These are phyloP conservation scores for Mycetomoellerius zeteki DNA, from an alignment of 1,140 invertebrate genomes.

Conservation along the genomic window DNA sequence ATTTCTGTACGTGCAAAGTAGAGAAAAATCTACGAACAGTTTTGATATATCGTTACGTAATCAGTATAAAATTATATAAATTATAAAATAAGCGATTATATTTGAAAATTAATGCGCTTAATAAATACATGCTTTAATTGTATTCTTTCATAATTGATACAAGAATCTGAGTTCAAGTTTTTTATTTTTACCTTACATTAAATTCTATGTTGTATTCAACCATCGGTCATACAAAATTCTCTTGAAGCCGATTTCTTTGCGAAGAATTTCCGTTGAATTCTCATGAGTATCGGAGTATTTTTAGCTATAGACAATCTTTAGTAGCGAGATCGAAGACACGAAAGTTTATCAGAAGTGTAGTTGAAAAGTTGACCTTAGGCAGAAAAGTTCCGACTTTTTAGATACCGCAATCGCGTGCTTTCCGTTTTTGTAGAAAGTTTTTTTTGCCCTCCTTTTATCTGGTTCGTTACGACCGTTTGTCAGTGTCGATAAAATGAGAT, in stretches of 20 bases:
- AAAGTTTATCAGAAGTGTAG: conserved; percentile 24
- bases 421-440: conserved; percentile 8
- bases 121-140: too few relatives aligned
- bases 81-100: neutral
- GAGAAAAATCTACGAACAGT: neutral
- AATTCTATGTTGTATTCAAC: neutral
- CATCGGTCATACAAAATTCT: neutral
- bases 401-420: neutral
- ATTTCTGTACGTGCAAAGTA: neutral
- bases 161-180: neutral
- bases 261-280: neutral
- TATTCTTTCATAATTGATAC: conserved; percentile 3
- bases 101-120: neutral
- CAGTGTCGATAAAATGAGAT: conserved; percentile 68
- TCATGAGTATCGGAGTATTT: neutral
- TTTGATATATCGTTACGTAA: neutral
- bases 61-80: neutral
- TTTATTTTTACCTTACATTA: neutral
- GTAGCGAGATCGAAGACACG: neutral
- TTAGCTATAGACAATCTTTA: conserved; percentile 7
- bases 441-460: conserved; percentile 44
- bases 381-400: conserved; percentile 20
- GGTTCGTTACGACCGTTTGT: conserved; percentile 70
- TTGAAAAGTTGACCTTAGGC: conserved; percentile 23
- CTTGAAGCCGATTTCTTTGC: neutral